Evolutionary conservation across 2,888 invertebrate genomes (phyloP).

Genomic region (Sclerodermus sp.): DNA sequence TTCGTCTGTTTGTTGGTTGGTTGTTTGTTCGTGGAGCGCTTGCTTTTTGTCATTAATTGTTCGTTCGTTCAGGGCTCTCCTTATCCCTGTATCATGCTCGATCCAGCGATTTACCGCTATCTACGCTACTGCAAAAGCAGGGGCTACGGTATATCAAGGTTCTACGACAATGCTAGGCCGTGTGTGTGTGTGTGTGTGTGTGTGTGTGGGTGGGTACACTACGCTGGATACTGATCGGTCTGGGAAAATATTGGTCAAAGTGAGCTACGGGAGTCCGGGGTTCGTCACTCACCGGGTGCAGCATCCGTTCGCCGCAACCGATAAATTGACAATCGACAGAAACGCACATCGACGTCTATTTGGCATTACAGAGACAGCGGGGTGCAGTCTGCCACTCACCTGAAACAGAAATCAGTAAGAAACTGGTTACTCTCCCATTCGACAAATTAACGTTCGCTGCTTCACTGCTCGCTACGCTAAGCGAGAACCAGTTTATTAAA

Average conservation of each 20-base stretch:
- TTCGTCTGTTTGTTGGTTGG: slow-evolving; percentile 7
- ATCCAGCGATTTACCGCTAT: neutral
- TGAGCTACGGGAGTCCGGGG: slow-evolving; percentile 46
- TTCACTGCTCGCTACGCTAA: too few species aligned
- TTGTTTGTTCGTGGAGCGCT: slow-evolving; percentile 4
- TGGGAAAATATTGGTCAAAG: slow-evolving; percentile 46
- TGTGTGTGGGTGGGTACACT: slow-evolving; percentile 2
- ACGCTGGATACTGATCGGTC: slow-evolving; percentile 43
- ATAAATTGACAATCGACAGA: slow-evolving; percentile 55
- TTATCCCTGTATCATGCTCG: slow-evolving; percentile 6
- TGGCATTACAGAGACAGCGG: slow-evolving; percentile 58
- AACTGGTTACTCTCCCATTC: too few species aligned
- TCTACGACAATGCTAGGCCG: slow-evolving; percentile 35
- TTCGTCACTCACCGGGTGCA: slow-evolving; percentile 59
- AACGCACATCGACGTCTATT: slow-evolving; percentile 58
- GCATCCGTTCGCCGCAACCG: slow-evolving; percentile 57
- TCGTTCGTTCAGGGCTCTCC: neutral
- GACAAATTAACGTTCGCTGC: neutral
- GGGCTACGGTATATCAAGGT: slow-evolving; percentile 27
- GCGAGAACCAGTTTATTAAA: neutral
- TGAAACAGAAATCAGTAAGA: slow-evolving; percentile 46
- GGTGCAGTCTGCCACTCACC: slow-evolving; percentile 57
- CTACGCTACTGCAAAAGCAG: slow-evolving; percentile 17
- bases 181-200: slow-evolving; percentile 1
- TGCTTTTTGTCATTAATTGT: slow-evolving; percentile 2